These are phyloP conservation scores for Hydropotes inermis DNA, from an alignment of 2,113 vertebrate species.

Conservation along the genomic window DNA sequence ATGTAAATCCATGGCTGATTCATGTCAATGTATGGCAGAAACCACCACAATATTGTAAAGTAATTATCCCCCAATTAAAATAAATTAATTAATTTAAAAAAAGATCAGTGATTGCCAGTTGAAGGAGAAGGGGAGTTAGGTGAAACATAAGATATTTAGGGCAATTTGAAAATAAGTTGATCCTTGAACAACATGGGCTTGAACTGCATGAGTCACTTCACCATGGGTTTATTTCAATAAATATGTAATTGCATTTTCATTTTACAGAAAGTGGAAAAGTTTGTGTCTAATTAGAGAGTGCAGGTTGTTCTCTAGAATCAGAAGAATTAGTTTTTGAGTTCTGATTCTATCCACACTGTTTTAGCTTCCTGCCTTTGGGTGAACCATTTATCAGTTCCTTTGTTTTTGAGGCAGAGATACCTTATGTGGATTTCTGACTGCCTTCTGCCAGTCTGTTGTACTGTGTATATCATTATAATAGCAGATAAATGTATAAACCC, in stretches of 20 bases:
- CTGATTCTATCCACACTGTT: background rate
- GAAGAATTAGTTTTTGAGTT: background rate
- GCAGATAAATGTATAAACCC: background rate
- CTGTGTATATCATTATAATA: background rate
- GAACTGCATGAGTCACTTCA: background rate
- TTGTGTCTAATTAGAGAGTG: background rate
- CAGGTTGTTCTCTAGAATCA: background rate
- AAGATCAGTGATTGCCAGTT: background rate
- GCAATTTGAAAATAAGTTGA: background rate
- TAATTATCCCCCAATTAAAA: background rate
- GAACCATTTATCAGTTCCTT: background rate
- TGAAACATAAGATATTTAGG: background rate
- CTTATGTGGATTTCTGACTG: background rate
- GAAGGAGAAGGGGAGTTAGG: background rate
- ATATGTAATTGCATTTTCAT: background rate
- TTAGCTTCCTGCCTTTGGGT: background rate
- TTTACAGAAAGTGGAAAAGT: background rate
- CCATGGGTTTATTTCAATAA: background rate
- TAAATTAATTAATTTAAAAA: rapidly evolving
- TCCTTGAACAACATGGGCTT: background rate
- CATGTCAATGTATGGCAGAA: background rate
- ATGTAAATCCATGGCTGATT: background rate
- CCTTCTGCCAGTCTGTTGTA: background rate
- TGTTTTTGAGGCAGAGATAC: background rate
- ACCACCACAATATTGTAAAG: background rate